Base-by-base conservation (phyloP, 1,140 invertebrate genomes). In the Tenebrio molitor region DNA sequence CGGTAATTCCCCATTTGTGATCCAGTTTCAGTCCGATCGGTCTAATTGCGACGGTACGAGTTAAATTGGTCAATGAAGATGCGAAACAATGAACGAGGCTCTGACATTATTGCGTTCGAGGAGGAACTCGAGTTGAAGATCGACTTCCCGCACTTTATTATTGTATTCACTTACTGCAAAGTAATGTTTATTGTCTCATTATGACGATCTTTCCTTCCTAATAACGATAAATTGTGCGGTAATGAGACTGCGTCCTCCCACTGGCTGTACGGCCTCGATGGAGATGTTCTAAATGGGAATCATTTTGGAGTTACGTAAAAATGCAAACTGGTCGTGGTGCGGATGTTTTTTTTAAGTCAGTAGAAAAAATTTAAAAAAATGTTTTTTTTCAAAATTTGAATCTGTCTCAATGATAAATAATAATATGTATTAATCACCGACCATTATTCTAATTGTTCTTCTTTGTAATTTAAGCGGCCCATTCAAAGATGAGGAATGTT, bases 141-240 rank as follows among this genome's bases (percentile, higher is more conserved):
- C 21, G 5, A 58, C 21, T 58, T 58, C 50, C 50, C 50, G 50
- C 15, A 58, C 50, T 58, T 58, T 58, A 58, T 58, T 58, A 58
- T 58, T 58, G 50, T 58, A 58, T 58, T 58, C 50, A 58, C 10
- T 39, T 58, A 58, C 10, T 58, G 25, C 21, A 58, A 58, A 58
- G 50, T 15, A 58, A 58, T 58, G 23, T 58, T 58, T 58, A 58
- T 58, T 58, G 50, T 58, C 23, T 58, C 50, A 58, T 58, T 58
- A 58, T 58, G 23, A 39, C 5, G 5, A 58, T 58, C 50, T 58
- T 58, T 58, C 21, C 50, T 58, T 58, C 23, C 23, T 58, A 58
- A 58, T 58, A 58, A 58, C 50, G 19, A 29, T 29, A 58, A 46
- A 46, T 46, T 41, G 36, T 46, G 19, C 19, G 25, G 46, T 21